Percentiles rank a stretch among this genome's conserved stretches.
Evolutionary conservation across 2,113 vertebrate genomes (phyloP).

Genomic region (Agelaius tricolor): DNA sequence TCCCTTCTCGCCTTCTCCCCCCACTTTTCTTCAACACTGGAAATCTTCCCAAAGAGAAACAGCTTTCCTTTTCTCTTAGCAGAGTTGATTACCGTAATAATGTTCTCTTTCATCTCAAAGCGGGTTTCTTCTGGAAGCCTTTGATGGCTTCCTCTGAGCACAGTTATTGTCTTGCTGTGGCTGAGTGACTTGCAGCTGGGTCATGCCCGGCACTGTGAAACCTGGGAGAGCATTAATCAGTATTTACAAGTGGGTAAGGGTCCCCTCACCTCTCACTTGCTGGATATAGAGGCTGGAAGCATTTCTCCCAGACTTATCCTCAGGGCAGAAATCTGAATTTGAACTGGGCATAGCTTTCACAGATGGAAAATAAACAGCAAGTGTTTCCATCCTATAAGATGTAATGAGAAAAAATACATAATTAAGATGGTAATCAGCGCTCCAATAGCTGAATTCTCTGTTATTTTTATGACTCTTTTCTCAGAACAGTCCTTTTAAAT

Average conservation of each 20-base stretch:
- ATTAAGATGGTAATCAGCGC: conserved; percentile 5
- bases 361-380: conserved; percentile 1
- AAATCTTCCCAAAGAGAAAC: conserved; percentile 56
- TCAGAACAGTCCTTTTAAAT: conserved; percentile 24
- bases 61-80: conserved; percentile 65
- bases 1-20: conserved; percentile 18
- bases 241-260: neutral
- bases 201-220: neutral
- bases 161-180: conserved; percentile 37
- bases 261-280: neutral
- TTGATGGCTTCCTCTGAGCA: conserved; percentile 21
- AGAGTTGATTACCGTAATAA: conserved; percentile 59
- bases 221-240: neutral
- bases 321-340: neutral
- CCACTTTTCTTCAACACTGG: conserved; percentile 35
- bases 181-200: conserved; percentile 32
- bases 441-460: neutral
- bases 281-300: neutral
- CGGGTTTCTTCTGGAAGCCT: conserved; percentile 57
- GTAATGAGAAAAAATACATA: conserved; percentile 34
- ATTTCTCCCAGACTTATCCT: neutral
- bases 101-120: conserved; percentile 63
- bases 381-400: neutral
- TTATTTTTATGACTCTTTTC: conserved; percentile 15
- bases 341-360: neutral